Evolutionary conservation across 2,113 vertebrate species (phyloP), one percentile per base, ranked within the genome.

Genomic region (Cathartes aura): DNA sequence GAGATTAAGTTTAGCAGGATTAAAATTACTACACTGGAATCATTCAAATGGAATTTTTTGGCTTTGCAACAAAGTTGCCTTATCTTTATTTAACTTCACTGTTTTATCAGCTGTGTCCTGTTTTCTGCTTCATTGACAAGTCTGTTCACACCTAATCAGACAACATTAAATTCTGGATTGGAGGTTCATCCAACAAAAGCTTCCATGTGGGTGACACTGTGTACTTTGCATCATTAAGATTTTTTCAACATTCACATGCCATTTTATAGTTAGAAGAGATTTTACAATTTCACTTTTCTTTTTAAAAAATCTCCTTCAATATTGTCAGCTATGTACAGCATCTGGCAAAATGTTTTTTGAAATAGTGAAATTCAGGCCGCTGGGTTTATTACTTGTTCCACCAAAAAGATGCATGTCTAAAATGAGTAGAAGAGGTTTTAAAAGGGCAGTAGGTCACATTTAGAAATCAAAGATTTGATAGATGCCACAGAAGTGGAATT

Each of bases 91-190:
- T 94, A 74, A 87, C 89, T 82, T 86, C n/a, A 76, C 19, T 96
- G 82, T 98, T 98, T 97, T 93, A 93, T 98, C 97, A 98, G 92
- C 95, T 96, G 93, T 82, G 92, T 97, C 97, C 97, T 98, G 97
- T 96, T 98, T 97, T 96, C 93, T 97, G 82, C 96, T 95, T 96
- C 91, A 90, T 87, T 97, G 96, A 97, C 92, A 93, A 48, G 70
- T 95, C 94, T 89, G 94, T 97, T 97, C 97, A 95, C 96, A 97
- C 96, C 97, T 97, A 96, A 95, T 94, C 96, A 95, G 96, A 97
- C 96, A 96, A 96, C 45, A 74, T 73, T 91, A 88, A 93, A 89
- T 87, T 92, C 85, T 89, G 42, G 38, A 89, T 70, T 88, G 92
- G 93, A 90, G 40, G 64, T 81, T 92, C 82, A 88, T 93, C 91